Evolutionary conservation across 2,113 vertebrate genomes (phyloP).

Genomic region (Argyrosomus japonicus): DNA sequence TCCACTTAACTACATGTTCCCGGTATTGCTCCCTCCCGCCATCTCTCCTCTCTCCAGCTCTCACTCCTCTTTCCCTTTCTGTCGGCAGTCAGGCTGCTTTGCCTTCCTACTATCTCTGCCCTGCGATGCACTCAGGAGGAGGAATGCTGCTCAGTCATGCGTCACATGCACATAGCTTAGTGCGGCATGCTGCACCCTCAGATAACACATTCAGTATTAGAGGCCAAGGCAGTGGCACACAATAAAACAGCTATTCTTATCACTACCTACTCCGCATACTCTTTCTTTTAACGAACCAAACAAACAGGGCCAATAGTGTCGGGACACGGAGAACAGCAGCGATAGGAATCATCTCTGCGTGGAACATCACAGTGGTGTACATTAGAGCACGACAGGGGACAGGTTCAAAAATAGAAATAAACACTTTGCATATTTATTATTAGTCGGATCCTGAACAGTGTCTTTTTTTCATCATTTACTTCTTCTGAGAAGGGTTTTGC

Average conservation of each 20-base stretch:
- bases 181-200: slow-evolving; percentile 74
- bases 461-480: slow-evolving; percentile 13
- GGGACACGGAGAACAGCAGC: slow-evolving; percentile 27
- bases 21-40: slow-evolving; percentile 54
- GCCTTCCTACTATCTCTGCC: slow-evolving; percentile 78
- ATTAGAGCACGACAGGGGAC: slow-evolving; percentile 27
- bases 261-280: slow-evolving; percentile 65
- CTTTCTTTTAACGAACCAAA: slow-evolving; percentile 52
- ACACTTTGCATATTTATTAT: slow-evolving; percentile 24
- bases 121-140: slow-evolving; percentile 73
- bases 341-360: slow-evolving; percentile 26
- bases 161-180: slow-evolving; percentile 80
- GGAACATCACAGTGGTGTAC: slow-evolving; percentile 26
- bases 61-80: slow-evolving; percentile 53
- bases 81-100: slow-evolving; percentile 63
- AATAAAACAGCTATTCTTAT: slow-evolving; percentile 83
- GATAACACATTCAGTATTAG: slow-evolving; percentile 80
- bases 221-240: slow-evolving; percentile 79
- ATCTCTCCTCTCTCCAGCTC: slow-evolving; percentile 41
- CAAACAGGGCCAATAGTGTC: slow-evolving; percentile 32
- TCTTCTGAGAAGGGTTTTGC: slow-evolving; percentile 12
- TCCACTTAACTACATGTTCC: slow-evolving; percentile 76
- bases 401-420: not conserved
- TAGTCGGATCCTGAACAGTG: slow-evolving; percentile 7
- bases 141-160: slow-evolving; percentile 78